Conservation (phyloP, 2,888 invertebrate genomes). For the Glyphotaelius pellucidus region DNA sequence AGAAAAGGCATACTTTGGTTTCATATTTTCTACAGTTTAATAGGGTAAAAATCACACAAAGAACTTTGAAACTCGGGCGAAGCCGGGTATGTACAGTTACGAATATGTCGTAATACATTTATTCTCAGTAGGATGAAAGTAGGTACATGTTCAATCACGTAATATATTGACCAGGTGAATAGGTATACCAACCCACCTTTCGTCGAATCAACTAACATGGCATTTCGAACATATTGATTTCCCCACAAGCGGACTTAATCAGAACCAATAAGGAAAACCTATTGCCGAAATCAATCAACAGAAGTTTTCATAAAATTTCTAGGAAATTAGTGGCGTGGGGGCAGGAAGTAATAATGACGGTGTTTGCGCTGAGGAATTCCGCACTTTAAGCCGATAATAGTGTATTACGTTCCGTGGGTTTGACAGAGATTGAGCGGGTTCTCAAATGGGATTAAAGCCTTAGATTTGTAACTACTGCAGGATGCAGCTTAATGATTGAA, state of each 20-base stretch:
- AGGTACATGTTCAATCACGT: neutral
- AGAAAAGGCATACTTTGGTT: no score
- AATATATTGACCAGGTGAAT: neutral
- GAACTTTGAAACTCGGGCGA: no score
- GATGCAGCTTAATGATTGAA: neutral
- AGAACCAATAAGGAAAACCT: slow-evolving; percentile 33
- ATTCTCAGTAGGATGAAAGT: neutral
- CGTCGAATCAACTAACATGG: neutral
- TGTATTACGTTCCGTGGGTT: neutral
- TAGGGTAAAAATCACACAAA: no score
- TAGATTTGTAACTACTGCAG: neutral
- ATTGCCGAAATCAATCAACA: neutral
- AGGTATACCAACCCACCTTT: neutral
- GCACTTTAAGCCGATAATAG: neutral
- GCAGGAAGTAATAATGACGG: slow-evolving; percentile 14
- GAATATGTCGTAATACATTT: neutral
- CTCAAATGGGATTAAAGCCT: neutral
- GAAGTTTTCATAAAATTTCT: slow-evolving; percentile 14
- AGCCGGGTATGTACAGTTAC: no score
- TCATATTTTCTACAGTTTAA: no score
- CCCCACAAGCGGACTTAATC: neutral
- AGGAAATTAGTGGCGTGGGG: slow-evolving; percentile 30
- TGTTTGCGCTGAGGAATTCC: slow-evolving; percentile 15
- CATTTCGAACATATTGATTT: neutral
- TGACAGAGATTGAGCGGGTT: slow-evolving; percentile 19